phyloP scores from a whole-genome alignment of 2,797 vertebrate species.

The Urosaurus nigricauda region DNA sequence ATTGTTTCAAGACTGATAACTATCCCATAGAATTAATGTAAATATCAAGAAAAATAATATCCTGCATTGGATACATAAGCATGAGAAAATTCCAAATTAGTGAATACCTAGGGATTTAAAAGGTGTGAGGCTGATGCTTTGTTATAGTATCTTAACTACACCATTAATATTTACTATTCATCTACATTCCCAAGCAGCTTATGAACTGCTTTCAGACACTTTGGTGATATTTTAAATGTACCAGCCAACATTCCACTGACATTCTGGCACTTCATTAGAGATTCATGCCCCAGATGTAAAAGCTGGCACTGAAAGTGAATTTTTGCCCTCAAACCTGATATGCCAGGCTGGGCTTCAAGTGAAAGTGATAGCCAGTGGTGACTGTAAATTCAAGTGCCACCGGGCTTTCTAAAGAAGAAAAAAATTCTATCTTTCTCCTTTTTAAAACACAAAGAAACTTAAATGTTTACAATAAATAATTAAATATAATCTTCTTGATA shows the following conservation, averaged over 20 bases:
- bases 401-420: not conserved
- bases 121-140: not conserved
- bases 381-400: not conserved
- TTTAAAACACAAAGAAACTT: not conserved
- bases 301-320: constrained; percentile 43
- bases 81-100: not conserved
- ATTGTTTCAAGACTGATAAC: not conserved
- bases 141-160: not conserved
- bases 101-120: not conserved
- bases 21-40: not conserved
- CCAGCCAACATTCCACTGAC: constrained; percentile 50
- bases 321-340: constrained; percentile 42
- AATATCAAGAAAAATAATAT: too few species aligned
- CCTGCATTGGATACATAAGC: not conserved
- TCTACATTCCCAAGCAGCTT: constrained; percentile 28
- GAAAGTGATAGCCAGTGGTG: not conserved
- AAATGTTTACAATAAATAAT: not conserved
- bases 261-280: constrained; percentile 48
- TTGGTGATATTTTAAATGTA: constrained; percentile 41
- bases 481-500: not conserved
- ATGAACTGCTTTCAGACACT: constrained; percentile 25
- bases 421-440: too few species aligned
- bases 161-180: constrained; percentile 17
- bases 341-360: accelerated
- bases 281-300: constrained; percentile 48